These are phyloP conservation scores for Microvelia longipes DNA, from an alignment of 1,140 invertebrate species.

Conservation along the genomic window DNA sequence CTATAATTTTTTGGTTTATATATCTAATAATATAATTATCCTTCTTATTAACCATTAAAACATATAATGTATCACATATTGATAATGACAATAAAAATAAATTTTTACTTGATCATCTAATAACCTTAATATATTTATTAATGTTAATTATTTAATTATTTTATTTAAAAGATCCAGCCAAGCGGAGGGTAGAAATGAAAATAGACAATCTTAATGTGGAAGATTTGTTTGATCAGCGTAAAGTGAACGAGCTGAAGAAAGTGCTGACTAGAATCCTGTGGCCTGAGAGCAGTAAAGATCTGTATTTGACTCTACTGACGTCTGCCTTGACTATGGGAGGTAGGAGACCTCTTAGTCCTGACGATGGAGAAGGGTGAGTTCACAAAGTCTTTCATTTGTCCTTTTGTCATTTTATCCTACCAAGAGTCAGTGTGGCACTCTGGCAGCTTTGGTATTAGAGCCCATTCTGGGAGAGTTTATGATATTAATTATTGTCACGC, in stretches of 20 bases:
- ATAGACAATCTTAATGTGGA: conserved; percentile 77
- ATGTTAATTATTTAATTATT: background rate
- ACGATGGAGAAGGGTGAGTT: conserved; percentile 80
- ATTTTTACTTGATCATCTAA: no score
- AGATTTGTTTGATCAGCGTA: conserved; percentile 51
- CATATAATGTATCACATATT: no score
- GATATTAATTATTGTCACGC: no score
- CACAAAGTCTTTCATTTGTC: conserved; percentile 25
- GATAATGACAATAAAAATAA: no score
- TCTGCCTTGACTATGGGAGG: conserved; percentile 70
- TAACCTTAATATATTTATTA: no score
- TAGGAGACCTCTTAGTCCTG: conserved; percentile 58
- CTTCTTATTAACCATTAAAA: no score
- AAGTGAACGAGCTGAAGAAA: conserved; percentile 52
- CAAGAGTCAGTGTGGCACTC: no score
- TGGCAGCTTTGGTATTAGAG: no score
- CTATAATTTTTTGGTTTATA: no score
- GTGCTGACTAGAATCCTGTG: conserved; percentile 47
- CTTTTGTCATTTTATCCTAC: conserved; percentile 5
- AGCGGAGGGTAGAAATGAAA: conserved; percentile 67
- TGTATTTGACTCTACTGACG: conserved; percentile 67
- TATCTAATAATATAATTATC: no score
- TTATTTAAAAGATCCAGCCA: conserved; percentile 36
- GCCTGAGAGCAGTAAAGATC: conserved; percentile 39
- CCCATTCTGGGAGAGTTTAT: no score